Conservation (phyloP, 1,140 invertebrate species). For the Helicoverpa zea region DNA sequence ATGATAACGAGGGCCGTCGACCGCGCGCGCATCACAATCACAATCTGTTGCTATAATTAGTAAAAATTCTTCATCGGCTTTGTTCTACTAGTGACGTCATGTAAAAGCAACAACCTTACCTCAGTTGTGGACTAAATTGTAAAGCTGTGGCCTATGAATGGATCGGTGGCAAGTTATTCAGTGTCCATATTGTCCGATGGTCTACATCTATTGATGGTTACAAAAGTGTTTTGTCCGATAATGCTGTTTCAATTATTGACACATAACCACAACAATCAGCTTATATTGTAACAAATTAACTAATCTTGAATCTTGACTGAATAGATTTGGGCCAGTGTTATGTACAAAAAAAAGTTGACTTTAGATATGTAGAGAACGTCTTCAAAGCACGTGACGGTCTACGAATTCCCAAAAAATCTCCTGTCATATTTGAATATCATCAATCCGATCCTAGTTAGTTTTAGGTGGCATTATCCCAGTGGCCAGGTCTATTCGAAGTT, state of each 20-base stretch:
- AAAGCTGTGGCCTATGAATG: slow-evolving; percentile 15
- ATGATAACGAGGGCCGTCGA: slow-evolving; percentile 79
- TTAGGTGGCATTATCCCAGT: slow-evolving; percentile 23
- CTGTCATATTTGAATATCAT: not conserved
- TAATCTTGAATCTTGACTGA: too few species aligned
- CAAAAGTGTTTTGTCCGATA: not conserved
- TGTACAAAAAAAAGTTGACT: too few species aligned
- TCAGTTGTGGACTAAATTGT: slow-evolving; percentile 22
- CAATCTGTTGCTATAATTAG: slow-evolving; percentile 58
- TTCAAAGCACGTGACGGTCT: too few species aligned
- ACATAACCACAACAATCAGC: too few species aligned
- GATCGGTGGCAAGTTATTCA: slow-evolving; percentile 11
- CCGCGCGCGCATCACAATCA: slow-evolving; percentile 56
- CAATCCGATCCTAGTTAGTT: not conserved
- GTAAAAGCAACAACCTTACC: slow-evolving; percentile 25
- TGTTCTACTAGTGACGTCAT: slow-evolving; percentile 31
- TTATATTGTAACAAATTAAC: too few species aligned
- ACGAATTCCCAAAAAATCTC: not conserved
- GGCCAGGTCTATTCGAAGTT: slow-evolving; percentile 15
- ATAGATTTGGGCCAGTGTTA: too few species aligned
- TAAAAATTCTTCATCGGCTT: slow-evolving; percentile 51
- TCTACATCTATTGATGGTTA: slow-evolving; percentile 13
- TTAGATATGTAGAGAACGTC: too few species aligned
- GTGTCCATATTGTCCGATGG: not conserved
- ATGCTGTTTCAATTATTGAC: not conserved